Base-by-base conservation (phyloP, 2,113 vertebrate genomes). In the Gallinago paraguaiae region DNA sequence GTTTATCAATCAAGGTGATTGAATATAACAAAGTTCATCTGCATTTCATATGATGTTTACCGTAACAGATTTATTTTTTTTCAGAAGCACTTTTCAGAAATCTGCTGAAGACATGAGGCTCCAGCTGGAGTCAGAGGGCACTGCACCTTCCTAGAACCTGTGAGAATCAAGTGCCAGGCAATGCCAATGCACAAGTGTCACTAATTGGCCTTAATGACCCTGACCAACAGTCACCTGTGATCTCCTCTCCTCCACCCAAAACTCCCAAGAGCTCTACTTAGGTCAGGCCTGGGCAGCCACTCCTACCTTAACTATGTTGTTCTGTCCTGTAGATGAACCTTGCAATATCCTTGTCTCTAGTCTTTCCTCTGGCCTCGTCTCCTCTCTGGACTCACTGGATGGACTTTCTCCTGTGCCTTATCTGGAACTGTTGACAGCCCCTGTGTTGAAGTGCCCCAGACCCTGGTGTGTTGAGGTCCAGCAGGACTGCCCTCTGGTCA, bases 401-500 rank as follows among this genome's bases (percentile, higher is more conserved):
- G 11, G 17, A 64, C 23, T 45, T 18, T 57, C 10, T 15, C 4
- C 22, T 3, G 0, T 45, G 45, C 17, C 30, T 79, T 65, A 12
- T 35, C 35, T 82, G 22, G 14, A 25, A 16, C 18, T 45, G 23
- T 20, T 78, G 65, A 37, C 24, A 54, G 33, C 4, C 25, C 10
- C 28, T 31, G 0, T 17, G 2, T 3, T 50, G 31, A 54, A 70
- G 31, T 10, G 41, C 8, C 5, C 10, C 37, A 50, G 13, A 7
- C 9, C 5, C 3, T 0, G 0, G 3, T 14, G 46, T 30, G 17
- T 35, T 67, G 33, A 59, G 43, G 17, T 11, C 24, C 22, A 83
- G 12, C 22, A 57, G 22, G 39, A 48, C 48, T 43, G 33, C 25
- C 3, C 20, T 67, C 39, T 45, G 37, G 10, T 35, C 64, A 60